Evolutionary conservation across 2,113 vertebrate species (phyloP).

Genomic region (Panurus biarmicus): DNA sequence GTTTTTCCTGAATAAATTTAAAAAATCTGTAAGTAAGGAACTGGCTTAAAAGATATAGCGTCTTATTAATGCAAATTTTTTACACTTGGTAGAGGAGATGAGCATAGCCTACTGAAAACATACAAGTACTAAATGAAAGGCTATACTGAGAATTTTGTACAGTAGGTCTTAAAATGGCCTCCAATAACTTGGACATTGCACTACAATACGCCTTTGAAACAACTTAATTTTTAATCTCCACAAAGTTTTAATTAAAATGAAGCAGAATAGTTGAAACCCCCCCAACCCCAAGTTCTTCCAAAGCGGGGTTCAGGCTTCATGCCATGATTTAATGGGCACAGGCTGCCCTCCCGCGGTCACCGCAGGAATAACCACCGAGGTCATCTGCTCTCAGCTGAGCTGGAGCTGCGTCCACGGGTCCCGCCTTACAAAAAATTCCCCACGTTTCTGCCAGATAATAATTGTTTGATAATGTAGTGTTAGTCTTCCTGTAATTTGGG

Average conservation of each 20-base stretch:
- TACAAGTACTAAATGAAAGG: not conserved
- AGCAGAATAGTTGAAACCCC: not conserved
- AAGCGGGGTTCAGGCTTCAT: fast-evolving
- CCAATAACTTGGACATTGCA: not conserved
- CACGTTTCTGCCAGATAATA: not conserved
- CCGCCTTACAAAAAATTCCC: not conserved
- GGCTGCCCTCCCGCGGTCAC: not conserved
- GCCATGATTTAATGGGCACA: not conserved
- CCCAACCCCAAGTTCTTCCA: not conserved
- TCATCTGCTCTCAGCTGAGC: fast-evolving
- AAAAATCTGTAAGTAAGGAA: not conserved
- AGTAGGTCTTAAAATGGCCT: not conserved
- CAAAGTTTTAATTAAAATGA: not conserved
- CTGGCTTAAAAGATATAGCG: not conserved
- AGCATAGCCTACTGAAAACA: not conserved
- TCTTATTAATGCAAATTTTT: not conserved
- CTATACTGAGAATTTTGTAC: not conserved
- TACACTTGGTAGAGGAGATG: not conserved
- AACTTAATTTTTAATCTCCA: not conserved
- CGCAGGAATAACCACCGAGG: not conserved
- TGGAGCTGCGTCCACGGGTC: not conserved
- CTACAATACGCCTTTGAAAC: not conserved
- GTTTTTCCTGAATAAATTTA: not conserved
- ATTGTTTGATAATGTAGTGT: not conserved
- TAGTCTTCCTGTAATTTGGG: not conserved